These are phyloP conservation scores for Gorsachius goisagi DNA, from an alignment of 2,113 vertebrate species.

Conservation along the genomic window DNA sequence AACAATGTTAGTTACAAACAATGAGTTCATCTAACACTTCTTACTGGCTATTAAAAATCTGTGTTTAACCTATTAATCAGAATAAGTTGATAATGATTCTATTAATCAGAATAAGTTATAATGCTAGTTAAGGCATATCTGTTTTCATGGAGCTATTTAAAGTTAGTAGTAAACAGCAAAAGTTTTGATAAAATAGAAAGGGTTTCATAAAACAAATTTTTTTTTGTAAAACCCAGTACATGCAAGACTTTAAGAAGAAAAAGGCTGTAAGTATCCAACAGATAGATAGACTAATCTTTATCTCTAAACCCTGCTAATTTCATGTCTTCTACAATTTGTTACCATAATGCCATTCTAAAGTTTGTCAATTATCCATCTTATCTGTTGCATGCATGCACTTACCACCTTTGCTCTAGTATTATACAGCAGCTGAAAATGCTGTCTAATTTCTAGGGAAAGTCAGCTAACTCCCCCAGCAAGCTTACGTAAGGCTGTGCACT, in stretches of 20 bases:
- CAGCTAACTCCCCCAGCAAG: background rate
- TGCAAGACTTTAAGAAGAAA: background rate
- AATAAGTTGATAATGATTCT: background rate
- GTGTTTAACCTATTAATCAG: background rate
- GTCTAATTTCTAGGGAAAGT: background rate
- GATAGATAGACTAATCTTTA: background rate
- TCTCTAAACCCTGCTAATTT: background rate
- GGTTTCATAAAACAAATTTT: background rate
- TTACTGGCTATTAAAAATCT: background rate
- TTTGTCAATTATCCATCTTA: background rate
- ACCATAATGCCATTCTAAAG: background rate
- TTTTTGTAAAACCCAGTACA: background rate
- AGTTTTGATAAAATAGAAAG: background rate
- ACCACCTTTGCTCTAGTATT: background rate
- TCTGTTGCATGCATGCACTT: background rate
- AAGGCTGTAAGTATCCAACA: background rate
- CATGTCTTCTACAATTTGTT: background rate
- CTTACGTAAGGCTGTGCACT: background rate
- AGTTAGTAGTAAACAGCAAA: background rate
- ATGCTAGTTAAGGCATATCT: background rate
- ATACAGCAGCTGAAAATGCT: background rate
- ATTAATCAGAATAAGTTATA: background rate
- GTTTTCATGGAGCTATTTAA: background rate
- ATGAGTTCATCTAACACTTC: background rate
- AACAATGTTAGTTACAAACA: background rate